phyloP scores from a whole-genome alignment of 2,797 vertebrate species.

The Protonibea diacanthus region DNA sequence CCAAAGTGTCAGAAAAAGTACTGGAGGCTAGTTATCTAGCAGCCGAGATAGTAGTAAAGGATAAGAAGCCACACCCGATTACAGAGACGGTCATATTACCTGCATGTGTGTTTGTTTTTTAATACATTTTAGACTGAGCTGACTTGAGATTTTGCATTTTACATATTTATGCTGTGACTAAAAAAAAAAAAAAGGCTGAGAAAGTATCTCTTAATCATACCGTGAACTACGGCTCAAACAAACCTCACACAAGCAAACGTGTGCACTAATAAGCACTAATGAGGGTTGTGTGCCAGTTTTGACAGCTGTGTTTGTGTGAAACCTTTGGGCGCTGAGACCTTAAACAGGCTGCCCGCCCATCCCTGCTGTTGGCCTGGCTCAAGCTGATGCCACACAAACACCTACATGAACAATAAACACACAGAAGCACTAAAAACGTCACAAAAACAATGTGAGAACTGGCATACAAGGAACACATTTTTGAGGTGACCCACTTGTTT shows the following conservation, averaged over 20 bases:
- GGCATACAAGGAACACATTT: background rate
- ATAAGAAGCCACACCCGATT: no score
- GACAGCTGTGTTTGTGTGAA: slow-evolving; percentile 72
- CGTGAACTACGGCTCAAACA: slow-evolving; percentile 26
- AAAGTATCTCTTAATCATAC: slow-evolving; percentile 47
- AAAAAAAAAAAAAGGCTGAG: no score
- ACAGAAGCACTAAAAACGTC: slow-evolving; percentile 2
- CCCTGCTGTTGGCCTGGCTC: slow-evolving; percentile 52
- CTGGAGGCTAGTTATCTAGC: no score
- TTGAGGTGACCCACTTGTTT: background rate
- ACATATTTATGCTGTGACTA: no score
- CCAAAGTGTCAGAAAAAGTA: no score
- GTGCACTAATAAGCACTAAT: slow-evolving; percentile 50
- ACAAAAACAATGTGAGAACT: background rate
- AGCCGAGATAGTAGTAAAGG: no score
- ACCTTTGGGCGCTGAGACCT: slow-evolving; percentile 51
- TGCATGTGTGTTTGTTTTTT: no score
- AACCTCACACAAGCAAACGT: slow-evolving; percentile 55
- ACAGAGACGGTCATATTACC: no score
- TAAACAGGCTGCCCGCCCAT: slow-evolving; percentile 48
- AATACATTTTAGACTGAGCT: no score
- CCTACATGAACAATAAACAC: slow-evolving; percentile 23
- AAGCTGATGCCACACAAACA: slow-evolving; percentile 19
- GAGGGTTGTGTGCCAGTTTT: slow-evolving; percentile 64
- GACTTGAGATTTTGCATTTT: no score